Percentiles rank a stretch among this genome's conserved stretches.
phyloP scores from a whole-genome alignment of 2,888 invertebrate species.

The Byasa hedistus region DNA sequence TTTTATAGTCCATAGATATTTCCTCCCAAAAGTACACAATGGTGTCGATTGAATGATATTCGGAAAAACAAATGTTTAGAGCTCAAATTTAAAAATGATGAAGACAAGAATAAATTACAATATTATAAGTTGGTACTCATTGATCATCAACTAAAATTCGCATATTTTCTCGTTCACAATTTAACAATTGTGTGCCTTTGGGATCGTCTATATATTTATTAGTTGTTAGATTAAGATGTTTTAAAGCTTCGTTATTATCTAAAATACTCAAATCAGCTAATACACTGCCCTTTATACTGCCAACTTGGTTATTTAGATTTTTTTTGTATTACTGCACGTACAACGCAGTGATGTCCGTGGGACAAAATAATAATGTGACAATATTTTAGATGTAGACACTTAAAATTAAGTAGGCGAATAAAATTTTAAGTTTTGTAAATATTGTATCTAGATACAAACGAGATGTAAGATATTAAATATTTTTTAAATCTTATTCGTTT shows the following conservation, averaged over 20 bases:
- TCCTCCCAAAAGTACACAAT: slow-evolving; percentile 68
- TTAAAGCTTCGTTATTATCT: slow-evolving; percentile 44
- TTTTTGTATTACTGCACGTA: neutral
- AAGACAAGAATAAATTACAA: no score
- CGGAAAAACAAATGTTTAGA: no score
- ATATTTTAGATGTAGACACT: slow-evolving; percentile 49
- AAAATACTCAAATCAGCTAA: slow-evolving; percentile 65
- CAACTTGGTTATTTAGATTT: slow-evolving; percentile 33
- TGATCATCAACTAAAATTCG: neutral
- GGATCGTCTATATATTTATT: slow-evolving; percentile 51
- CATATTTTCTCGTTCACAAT: slow-evolving; percentile 6
- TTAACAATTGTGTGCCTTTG: slow-evolving; percentile 62
- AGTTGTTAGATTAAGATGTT: slow-evolving; percentile 43
- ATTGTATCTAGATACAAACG: slow-evolving; percentile 75
- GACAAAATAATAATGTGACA: slow-evolving; percentile 51
- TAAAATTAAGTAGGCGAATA: slow-evolving; percentile 43
- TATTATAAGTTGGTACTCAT: no score
- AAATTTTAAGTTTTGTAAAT: slow-evolving; percentile 70
- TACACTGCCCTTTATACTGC: slow-evolving; percentile 45
- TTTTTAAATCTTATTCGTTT: slow-evolving; percentile 43
- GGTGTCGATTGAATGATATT: no score
- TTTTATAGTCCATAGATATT: slow-evolving; percentile 37
- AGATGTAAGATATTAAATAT: slow-evolving; percentile 74
- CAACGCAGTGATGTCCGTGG: slow-evolving; percentile 34
- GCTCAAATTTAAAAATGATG: no score